A percentile compares a stretch with the other conserved stretches of the same genome.
These are phyloP conservation scores for Tetropium fuscum DNA, from an alignment of 2,888 invertebrate genomes.

Conservation along the genomic window DNA sequence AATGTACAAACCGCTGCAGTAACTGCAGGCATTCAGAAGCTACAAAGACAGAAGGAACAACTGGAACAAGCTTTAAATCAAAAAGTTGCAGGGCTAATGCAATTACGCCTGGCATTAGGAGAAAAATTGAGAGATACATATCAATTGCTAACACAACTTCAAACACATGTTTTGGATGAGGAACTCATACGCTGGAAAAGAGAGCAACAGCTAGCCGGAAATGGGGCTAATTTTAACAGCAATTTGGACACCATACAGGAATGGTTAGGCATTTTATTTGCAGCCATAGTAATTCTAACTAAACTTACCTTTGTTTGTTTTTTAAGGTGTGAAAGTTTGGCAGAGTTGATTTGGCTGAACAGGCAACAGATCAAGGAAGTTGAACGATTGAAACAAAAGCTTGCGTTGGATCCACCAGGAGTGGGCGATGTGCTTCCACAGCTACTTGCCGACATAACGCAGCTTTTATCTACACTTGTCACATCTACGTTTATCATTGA, in stretches of 20 bases:
- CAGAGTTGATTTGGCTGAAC: slow-evolving; percentile 88
- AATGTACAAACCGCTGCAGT: slow-evolving; percentile 68
- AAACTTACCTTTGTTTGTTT: slow-evolving; percentile 1
- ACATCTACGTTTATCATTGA: slow-evolving; percentile 97
- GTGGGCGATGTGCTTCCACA: slow-evolving; percentile 73
- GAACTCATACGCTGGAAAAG: slow-evolving; percentile 95
- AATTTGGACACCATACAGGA: slow-evolving; percentile 92
- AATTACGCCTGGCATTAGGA: slow-evolving; percentile 76
- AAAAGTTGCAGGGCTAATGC: slow-evolving; percentile 71
- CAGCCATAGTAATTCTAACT: not conserved
- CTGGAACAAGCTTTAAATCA: slow-evolving; percentile 79
- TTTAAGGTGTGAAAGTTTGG: slow-evolving; percentile 82
- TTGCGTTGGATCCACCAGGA: slow-evolving; percentile 71
- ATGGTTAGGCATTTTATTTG: slow-evolving; percentile 72
- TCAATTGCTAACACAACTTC: slow-evolving; percentile 75
- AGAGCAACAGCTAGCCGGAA: slow-evolving; percentile 93
- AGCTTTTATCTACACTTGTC: slow-evolving; percentile 80
- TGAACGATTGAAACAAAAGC: slow-evolving; percentile 73
- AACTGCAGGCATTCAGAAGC: slow-evolving; percentile 72
- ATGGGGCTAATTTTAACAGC: slow-evolving; percentile 87
- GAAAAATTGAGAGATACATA: slow-evolving; percentile 85
- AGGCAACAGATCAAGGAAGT: slow-evolving; percentile 85
- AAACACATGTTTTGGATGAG: slow-evolving; percentile 86
- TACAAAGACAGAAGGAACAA: slow-evolving; percentile 78
- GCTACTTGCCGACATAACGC: slow-evolving; percentile 77